These are phyloP conservation scores for Lepisosteus oculatus DNA, from an alignment of 2,113 vertebrate genomes.

Conservation along the genomic window DNA sequence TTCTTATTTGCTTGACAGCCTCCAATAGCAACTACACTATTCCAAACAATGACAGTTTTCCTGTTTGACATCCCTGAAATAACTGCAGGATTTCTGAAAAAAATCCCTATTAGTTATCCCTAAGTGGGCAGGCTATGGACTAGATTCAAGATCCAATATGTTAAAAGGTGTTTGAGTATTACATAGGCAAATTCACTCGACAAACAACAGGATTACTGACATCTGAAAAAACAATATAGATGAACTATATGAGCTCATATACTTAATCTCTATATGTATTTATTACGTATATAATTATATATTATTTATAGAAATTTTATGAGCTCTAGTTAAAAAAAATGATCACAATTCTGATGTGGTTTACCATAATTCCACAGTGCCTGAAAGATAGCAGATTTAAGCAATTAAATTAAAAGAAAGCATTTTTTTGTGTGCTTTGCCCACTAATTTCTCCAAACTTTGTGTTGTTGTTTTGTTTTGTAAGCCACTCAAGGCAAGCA, in stretches of 20 bases:
- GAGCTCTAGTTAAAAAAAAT: not conserved
- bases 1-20: too few relatives aligned
- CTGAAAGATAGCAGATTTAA: not conserved
- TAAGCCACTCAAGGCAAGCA: not conserved
- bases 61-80: too few relatives aligned
- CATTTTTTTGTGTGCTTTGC: not conserved
- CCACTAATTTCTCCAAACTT: not conserved
- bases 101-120: too few relatives aligned
- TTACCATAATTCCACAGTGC: not conserved
- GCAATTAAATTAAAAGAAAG: not conserved
- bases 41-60: too few relatives aligned
- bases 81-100: too few relatives aligned
- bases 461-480: not conserved
- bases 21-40: too few relatives aligned
- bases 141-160: not conserved
- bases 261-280: too few relatives aligned
- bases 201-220: not conserved
- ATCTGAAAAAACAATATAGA: not conserved
- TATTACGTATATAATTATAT: too few relatives aligned
- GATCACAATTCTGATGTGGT: too few relatives aligned
- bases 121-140: not conserved
- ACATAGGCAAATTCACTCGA: not conserved
- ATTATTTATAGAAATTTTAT: too few relatives aligned
- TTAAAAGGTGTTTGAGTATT: not conserved
- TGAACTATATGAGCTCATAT: not conserved